Evolutionary conservation across 2,113 vertebrate species (phyloP), one percentile per base, ranked within the genome.

Genomic region (Periophthalmodon schlosseri): DNA sequence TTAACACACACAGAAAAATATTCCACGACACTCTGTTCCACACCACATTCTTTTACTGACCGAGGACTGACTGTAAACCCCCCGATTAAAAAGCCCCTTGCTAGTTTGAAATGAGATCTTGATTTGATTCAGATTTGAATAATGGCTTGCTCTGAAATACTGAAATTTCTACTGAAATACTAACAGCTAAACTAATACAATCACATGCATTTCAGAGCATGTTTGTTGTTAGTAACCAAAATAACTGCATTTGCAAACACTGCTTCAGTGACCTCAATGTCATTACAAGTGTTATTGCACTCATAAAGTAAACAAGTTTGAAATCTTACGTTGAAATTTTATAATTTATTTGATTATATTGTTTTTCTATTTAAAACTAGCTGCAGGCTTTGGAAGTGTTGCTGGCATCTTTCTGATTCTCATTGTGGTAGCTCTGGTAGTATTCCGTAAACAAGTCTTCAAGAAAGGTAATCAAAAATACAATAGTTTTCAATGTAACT

Each of bases 391-490:
- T 28, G 20, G 16, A 2, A 1, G 50, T 47, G 57, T 74, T 14
- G 2, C 4, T 68, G 82, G 52, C 44, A 0, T 67, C 1, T 1
- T 75, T 20, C 18, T 88, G 5, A 1, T 88, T 20, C 0, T 79
- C 33, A 68, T 85, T 15, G 16, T 80, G 6, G 0, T 2, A 14
- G 1, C 77, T 46, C 15, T 86, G 21, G 9, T 86, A 50, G 16
- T 16, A 13, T 2, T 57, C 46, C 70, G 6, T 54, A 85, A 72
- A 65, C 2, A 1, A 52, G 6, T n/a, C 33, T 20, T n/a, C 18
- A 81, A 8, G 36, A 85, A 73, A 87, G 86, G 89, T 92, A 83
- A 65, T 13, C 0, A 11, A 39, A n/a, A 65, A 12, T 13, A n/a
- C 4, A 39, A 3, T 57, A 21, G 1, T n/a, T 56, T 56, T n/a